Evolutionary conservation across 2,888 invertebrate genomes (phyloP).

Genomic region (Drosophila infuscata): DNA sequence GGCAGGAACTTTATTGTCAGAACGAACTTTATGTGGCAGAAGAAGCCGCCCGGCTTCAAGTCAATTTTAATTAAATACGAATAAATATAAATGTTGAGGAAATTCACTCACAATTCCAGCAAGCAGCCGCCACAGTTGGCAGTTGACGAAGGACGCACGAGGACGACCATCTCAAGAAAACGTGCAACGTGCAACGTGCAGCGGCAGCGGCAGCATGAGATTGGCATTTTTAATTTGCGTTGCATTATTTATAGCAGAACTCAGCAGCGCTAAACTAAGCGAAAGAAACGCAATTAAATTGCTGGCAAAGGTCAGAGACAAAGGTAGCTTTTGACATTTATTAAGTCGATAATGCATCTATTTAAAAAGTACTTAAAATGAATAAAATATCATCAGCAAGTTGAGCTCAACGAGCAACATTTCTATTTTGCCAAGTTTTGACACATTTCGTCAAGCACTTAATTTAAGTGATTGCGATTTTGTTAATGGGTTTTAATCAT

Average conservation of each 20-base stretch:
- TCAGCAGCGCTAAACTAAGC: background rate
- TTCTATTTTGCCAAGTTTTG: background rate
- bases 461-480: background rate
- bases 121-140: slow-evolving; percentile 11
- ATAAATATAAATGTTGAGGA: background rate
- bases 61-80: slow-evolving; percentile 27
- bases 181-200: slow-evolving; percentile 1
- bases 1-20: background rate
- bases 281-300: background rate
- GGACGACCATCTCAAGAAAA: background rate
- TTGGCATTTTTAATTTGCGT: slow-evolving; percentile 17
- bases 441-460: background rate
- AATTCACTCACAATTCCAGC: background rate
- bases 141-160: slow-evolving; percentile 21
- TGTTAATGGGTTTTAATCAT: background rate
- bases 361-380: background rate
- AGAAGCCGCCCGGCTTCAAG: background rate
- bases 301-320: background rate
- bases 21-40: background rate
- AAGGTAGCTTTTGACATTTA: background rate
- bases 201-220: background rate
- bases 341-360: background rate
- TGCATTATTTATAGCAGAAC: background rate
- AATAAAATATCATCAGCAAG: no score
- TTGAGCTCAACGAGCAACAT: background rate